These are phyloP conservation scores for Harpalus rubripes DNA, from an alignment of 2,888 invertebrate genomes.

Conservation along the genomic window DNA sequence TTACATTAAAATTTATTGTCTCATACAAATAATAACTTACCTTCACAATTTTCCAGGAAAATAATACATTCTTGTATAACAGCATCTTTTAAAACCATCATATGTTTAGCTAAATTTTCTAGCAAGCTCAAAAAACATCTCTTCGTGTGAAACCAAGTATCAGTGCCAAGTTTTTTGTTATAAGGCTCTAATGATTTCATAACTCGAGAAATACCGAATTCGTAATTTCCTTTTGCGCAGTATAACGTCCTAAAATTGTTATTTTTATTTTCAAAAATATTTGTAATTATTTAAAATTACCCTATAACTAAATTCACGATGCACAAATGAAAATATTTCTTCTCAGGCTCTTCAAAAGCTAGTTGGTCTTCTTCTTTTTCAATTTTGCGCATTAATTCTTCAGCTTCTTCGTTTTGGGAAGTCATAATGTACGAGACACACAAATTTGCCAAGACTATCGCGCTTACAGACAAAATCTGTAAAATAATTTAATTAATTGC, in stretches of 20 bases:
- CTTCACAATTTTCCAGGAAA: constrained; percentile 94
- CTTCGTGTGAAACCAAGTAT: constrained; percentile 99
- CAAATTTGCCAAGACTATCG: constrained; percentile 98
- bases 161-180: constrained; percentile 96
- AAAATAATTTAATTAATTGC: constrained; percentile 69
- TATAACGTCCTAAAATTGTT: constrained; percentile 87
- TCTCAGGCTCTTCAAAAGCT: constrained; percentile 94
- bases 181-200: constrained; percentile 98
- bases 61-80: constrained; percentile 92
- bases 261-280: constrained; percentile 30
- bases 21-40: constrained; percentile 74
- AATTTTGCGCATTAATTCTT: constrained; percentile 98
- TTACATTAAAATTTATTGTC: not conserved
- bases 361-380: constrained; percentile 98
- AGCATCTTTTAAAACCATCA: constrained; percentile 92
- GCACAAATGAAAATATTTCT: constrained; percentile 96
- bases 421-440: constrained; percentile 99
- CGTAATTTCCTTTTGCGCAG: constrained; percentile 99
- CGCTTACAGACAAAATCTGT: constrained; percentile 94
- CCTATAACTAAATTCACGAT: constrained; percentile 99
- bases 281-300: constrained; percentile 74
- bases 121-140: constrained; percentile 95
- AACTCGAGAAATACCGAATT: constrained; percentile 98
- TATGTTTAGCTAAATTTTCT: constrained; percentile 93
- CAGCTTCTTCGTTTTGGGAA: constrained; percentile 98